phyloP scores from a whole-genome alignment of 2,797 vertebrate genomes.

The Sebastes dallii region DNA sequence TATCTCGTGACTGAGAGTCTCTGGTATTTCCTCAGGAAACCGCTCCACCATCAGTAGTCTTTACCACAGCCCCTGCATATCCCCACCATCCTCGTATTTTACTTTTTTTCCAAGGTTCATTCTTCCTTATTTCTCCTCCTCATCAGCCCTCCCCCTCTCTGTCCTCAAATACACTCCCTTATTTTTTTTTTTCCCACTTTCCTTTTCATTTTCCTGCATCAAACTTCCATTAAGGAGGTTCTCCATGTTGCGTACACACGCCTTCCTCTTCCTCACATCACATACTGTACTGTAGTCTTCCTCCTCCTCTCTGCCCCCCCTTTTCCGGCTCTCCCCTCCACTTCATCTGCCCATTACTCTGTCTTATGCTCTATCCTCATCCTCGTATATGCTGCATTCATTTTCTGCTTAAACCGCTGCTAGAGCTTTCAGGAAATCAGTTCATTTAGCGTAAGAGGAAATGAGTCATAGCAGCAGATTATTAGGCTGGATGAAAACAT shows the following conservation, averaged over 20 bases:
- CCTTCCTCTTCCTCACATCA: constrained; percentile 19
- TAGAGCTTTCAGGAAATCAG: constrained; percentile 15
- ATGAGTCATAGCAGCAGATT: constrained; percentile 36
- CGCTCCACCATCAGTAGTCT: constrained; percentile 13
- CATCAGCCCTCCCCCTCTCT: background rate
- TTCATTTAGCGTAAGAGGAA: constrained; percentile 26
- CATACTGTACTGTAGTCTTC: background rate
- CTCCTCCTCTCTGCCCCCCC: background rate
- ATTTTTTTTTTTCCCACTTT: background rate
- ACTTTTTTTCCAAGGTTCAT: background rate
- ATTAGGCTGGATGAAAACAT: constrained; percentile 9
- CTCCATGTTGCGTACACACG: background rate
- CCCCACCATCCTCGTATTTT: background rate
- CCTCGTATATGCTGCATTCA: background rate
- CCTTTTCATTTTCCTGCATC: background rate
- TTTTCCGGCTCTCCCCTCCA: background rate
- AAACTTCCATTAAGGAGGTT: background rate
- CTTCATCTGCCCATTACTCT: constrained; percentile 1
- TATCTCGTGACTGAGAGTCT: constrained; percentile 35
- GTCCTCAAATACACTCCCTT: background rate
- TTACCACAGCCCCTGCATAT: background rate
- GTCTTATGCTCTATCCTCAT: background rate
- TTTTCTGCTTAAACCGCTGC: background rate
- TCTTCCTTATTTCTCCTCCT: background rate
- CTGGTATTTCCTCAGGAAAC: constrained; percentile 74